These are phyloP conservation scores for Dasyprocta punctata DNA, from an alignment of 2,113 vertebrate species.

Conservation along the genomic window DNA sequence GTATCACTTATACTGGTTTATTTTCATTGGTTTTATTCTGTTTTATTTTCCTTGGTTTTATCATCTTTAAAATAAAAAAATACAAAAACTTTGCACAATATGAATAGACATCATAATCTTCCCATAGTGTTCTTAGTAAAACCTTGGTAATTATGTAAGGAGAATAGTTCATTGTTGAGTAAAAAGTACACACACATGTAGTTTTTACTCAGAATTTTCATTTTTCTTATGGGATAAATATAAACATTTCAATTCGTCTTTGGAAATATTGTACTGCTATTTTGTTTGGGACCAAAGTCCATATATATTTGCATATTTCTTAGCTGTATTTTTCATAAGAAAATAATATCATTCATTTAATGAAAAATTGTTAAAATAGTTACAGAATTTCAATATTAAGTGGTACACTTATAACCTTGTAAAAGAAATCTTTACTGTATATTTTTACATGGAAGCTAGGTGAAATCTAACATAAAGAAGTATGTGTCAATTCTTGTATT, in stretches of 20 bases:
- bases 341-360: background rate
- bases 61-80: no score
- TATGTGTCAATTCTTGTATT: background rate
- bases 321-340: background rate
- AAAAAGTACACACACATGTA: background rate
- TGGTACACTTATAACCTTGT: background rate
- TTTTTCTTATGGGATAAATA: background rate
- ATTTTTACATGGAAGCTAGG: background rate
- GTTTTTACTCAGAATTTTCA: background rate
- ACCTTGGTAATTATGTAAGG: background rate
- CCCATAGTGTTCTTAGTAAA: background rate
- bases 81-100: background rate
- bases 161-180: background rate
- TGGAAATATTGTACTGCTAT: background rate
- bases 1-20: no score
- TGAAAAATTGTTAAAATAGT: background rate
- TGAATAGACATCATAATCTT: background rate
- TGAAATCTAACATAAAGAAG: background rate
- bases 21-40: no score
- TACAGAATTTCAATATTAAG: background rate
- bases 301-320: background rate
- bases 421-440: background rate
- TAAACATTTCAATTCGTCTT: background rate
- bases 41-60: no score
- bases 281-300: background rate